These are phyloP conservation scores for Sycophila sp. DNA, from an alignment of 1,140 invertebrate species.

Conservation along the genomic window DNA sequence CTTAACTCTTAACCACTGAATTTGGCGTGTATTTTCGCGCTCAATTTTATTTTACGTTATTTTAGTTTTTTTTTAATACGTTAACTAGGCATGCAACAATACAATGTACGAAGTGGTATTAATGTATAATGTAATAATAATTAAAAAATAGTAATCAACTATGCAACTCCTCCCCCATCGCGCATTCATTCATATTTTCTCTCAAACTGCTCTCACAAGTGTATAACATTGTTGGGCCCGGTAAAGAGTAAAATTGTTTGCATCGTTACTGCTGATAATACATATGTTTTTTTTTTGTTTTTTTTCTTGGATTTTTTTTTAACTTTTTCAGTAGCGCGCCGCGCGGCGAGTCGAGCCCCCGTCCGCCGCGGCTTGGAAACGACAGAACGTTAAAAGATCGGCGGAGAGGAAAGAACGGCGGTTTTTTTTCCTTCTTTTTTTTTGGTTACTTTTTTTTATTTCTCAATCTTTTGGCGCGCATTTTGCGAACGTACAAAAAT, in stretches of 20 bases:
- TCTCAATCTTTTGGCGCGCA: constrained; percentile 37
- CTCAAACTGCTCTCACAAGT: no score
- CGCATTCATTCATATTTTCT: constrained; percentile 38
- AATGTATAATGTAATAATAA: constrained; percentile 43
- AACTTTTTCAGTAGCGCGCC: constrained; percentile 26
- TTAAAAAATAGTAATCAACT: constrained; percentile 61
- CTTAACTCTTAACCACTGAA: constrained; percentile 28
- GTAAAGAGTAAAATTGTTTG: constrained; percentile 63
- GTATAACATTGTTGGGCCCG: constrained; percentile 63
- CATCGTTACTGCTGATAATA: no score
- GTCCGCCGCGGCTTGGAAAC: no score
- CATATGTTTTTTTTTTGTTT: no score
- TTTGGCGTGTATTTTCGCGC: constrained; percentile 35
- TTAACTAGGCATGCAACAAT: constrained; percentile 66
- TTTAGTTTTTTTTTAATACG: constrained; percentile 55
- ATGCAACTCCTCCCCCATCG: constrained; percentile 37
- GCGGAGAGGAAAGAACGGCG: constrained; percentile 38
- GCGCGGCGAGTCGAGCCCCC: no score
- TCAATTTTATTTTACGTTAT: no score
- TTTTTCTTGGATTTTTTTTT: no score
- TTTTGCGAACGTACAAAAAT: constrained; percentile 66
- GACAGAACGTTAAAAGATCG: no score
- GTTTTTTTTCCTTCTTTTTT: no score
- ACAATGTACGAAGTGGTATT: constrained; percentile 52
- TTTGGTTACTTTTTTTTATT: constrained; percentile 36